Evolutionary conservation across 2,113 vertebrate genomes (phyloP).

Genomic region (Rhinichthys klamathensis): DNA sequence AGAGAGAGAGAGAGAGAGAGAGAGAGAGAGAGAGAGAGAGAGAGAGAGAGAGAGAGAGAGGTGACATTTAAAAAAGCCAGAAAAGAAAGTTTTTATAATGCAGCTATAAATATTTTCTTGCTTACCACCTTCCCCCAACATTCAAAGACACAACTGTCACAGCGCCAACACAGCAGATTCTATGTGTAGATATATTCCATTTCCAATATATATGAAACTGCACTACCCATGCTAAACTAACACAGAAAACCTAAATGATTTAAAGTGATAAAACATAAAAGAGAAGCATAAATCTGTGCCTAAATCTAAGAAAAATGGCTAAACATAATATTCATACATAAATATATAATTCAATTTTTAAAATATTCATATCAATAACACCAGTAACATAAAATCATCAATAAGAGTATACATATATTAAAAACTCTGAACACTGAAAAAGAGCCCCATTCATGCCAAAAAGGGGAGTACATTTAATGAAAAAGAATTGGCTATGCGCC

Average conservation of each 20-base stretch:
- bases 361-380: not conserved
- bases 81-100: conserved; percentile 58
- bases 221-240: not conserved
- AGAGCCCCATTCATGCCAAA: not conserved
- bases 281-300: not conserved
- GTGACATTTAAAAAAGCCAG: conserved; percentile 63
- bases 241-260: not conserved
- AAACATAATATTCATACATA: not conserved
- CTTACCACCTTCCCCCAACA: conserved; percentile 58
- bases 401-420: not conserved
- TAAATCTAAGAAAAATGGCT: not conserved
- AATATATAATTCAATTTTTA: not conserved
- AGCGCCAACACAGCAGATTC: conserved; percentile 17
- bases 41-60: conserved; percentile 30
- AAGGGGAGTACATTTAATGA: not conserved
- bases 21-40: conserved; percentile 25
- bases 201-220: not conserved
- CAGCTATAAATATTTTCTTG: conserved; percentile 70
- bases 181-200: not conserved
- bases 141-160: conserved; percentile 41
- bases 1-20: too few relatives aligned
- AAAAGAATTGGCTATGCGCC: conserved; percentile 19
- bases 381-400: not conserved
- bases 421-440: not conserved
- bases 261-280: not conserved